Base-by-base conservation (phyloP, 2,113 vertebrate species). In the Phrynosoma platyrhinos region DNA sequence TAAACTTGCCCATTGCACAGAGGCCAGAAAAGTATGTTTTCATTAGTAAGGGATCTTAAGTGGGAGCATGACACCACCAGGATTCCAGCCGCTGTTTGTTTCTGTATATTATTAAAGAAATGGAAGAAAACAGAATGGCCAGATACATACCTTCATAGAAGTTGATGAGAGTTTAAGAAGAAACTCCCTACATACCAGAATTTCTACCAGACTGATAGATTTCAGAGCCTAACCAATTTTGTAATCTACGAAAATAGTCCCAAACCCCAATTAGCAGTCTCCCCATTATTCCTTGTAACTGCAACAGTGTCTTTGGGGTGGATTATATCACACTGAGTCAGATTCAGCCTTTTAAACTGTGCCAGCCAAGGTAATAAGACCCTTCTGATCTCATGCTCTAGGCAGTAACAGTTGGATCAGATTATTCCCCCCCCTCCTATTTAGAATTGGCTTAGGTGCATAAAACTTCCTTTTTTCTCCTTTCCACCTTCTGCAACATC, bases 211-310 rank as follows among this genome's bases (percentile, higher is more conserved):
- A 84, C 13, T 53, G 69, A 82, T 86, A 91, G 95, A 96, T 94
- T 94, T 95, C 94, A 95, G 96, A 96, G 93, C 93, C 92, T 93
- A 92, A 83, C 92, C 94, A 93, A 95, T 94, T 94, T 94, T 94
- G 92, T 90, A 91, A 93, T 89, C 87, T 88, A 53, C 1, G 8
- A 55, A 69, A 69, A 58, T 42, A 62, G 25, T 23, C 36, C 53
- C 52, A 82, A 14, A 74, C 32, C 69, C 92, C 88, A 82, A 91
- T 90, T 91, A 92, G 72, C 90, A 88, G 84, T 91, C 14, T 90
- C 30, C 27, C 30, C 89, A 84, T 47, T 82, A 87, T 92, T 92
- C 89, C 64, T 47, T 71, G 52, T 12, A 23, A 92, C 81, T 93
- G 89, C 86, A 71, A 42, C 55, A 42, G 88, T 30, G 89, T 89